These are phyloP conservation scores for Collichthys lucidus DNA, from an alignment of 2,113 vertebrate genomes.

Conservation along the genomic window DNA sequence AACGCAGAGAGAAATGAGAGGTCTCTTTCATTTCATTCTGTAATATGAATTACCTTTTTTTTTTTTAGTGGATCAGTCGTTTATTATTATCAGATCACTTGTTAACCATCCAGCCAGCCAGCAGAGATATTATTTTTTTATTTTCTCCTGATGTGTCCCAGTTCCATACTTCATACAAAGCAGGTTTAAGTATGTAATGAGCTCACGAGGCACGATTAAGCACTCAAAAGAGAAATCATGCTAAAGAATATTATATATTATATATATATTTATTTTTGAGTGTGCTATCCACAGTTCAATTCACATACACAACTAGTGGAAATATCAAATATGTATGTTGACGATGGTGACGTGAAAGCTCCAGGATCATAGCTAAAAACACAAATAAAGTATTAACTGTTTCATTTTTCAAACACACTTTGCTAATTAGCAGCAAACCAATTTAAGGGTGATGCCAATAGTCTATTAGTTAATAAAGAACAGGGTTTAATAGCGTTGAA, in stretches of 20 bases:
- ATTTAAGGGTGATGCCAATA: background rate
- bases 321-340: background rate
- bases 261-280: too few species aligned
- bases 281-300: background rate
- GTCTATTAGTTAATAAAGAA: too few species aligned
- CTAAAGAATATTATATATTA: too few species aligned
- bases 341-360: background rate
- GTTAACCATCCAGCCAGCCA: constrained; percentile 23
- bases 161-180: background rate
- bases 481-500: too few species aligned
- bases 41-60: constrained; percentile 4
- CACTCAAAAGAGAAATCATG: background rate
- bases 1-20: constrained; percentile 51
- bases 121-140: background rate
- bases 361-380: background rate
- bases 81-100: constrained; percentile 9
- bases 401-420: background rate
- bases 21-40: constrained; percentile 48
- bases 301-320: background rate
- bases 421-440: background rate
- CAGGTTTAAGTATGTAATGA: background rate
- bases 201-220: background rate
- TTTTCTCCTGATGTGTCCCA: constrained; percentile 6
- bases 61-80: constrained; percentile 14
- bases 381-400: background rate